phyloP scores from a whole-genome alignment of 2,113 vertebrate genomes.

The Sardina pilchardus region DNA sequence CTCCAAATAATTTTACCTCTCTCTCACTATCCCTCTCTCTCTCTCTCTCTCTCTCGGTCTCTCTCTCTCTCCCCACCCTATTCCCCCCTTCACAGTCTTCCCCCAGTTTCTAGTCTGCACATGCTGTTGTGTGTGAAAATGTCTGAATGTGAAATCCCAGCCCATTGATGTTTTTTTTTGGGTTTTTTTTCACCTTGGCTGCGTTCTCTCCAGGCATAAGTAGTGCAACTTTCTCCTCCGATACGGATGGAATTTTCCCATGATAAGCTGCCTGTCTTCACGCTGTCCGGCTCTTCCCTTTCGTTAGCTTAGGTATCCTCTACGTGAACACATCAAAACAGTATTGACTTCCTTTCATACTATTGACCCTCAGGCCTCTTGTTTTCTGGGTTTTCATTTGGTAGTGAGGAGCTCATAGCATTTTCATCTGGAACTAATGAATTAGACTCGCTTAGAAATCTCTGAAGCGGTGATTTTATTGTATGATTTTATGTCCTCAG shows the following conservation, averaged over 20 bases:
- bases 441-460: neutral
- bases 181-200: neutral
- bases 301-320: neutral
- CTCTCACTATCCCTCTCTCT: neutral
- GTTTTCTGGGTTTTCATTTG: neutral
- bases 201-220: neutral
- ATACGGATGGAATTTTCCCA: neutral
- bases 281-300: neutral
- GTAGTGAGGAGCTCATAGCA: neutral
- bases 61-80: too few species aligned
- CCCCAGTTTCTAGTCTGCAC: neutral
- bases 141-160: slow-evolving; percentile 5
- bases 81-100: neutral
- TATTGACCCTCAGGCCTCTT: neutral
- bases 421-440: neutral
- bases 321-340: neutral
- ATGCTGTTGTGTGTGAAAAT: neutral
- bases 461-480: too few species aligned
- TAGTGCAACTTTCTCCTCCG: neutral
- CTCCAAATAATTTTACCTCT: neutral
- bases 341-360: neutral
- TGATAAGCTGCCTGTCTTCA: neutral
- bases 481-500: too few species aligned
- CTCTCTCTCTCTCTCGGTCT: neutral
- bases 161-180: neutral